Percentiles rank a stretch among this genome's conserved stretches.
phyloP scores from a whole-genome alignment of 2,113 vertebrate species.

The Nesoenas mayeri region DNA sequence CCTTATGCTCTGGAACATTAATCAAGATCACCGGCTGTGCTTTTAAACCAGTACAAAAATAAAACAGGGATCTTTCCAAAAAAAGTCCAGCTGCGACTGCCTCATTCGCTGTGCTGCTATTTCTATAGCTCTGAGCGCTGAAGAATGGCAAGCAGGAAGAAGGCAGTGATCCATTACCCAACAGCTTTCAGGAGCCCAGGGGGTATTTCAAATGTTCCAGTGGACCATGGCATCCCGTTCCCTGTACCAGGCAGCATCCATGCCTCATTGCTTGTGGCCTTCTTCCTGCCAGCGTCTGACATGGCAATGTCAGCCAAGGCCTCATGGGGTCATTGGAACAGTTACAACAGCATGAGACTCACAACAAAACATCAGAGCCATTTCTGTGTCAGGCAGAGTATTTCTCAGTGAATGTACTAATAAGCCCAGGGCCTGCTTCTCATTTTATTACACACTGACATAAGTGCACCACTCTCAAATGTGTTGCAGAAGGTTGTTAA shows the following conservation, averaged over 20 bases:
- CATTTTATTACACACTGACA: neutral
- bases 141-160: neutral
- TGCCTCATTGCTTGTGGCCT: neutral
- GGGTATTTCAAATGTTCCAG: neutral
- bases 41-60: neutral
- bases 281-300: neutral
- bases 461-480: neutral
- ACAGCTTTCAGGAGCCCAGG: neutral
- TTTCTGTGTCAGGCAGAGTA: neutral
- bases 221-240: neutral
- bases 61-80: neutral
- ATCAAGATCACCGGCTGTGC: neutral
- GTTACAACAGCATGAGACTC: neutral
- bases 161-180: neutral
- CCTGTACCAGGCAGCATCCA: neutral
- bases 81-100: neutral
- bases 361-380: neutral
- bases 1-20: neutral
- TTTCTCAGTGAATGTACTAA: neutral
- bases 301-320: neutral
- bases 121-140: neutral
- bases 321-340: fast-evolving
- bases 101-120: neutral
- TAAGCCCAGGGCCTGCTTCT: neutral
- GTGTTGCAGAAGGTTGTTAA: neutral